Evolutionary conservation across 2,888 invertebrate genomes (phyloP), one percentile per base, ranked within the genome.

Genomic region (Leptogaster cylindrica): DNA sequence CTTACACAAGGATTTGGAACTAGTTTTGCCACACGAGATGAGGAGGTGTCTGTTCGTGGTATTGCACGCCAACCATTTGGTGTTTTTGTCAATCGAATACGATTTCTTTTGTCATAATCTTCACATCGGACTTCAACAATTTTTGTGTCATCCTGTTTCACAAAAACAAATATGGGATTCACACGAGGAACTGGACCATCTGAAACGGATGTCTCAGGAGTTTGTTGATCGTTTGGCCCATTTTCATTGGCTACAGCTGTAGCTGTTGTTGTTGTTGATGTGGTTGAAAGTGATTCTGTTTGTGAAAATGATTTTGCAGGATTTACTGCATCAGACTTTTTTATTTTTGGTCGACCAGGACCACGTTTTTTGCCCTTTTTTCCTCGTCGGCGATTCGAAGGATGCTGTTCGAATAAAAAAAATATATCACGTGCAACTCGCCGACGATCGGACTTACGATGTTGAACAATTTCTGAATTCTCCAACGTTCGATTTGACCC

Each of bases 121-220:
- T 93, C 93, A 83, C 92, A 92, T 80, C 88, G 87, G 74, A 93
- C 92, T 81, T 91, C 90, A 77, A 91, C 88, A 80, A 93, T 91
- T 78, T 87, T 86, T 71, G 90, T 89, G 81, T 91, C 89, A 74
- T 87, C 87, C 79, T 91, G 90, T 77, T 89, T 89, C 71, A 90
- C 90, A 92, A 92, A 93, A 73, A 93, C 85, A 81, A 93, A 93
- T 72, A 93, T 89, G 73, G 92, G 92, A 77, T 91, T 90, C 73
- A 91, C 88, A 69, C 88, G 87, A 74, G 89, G 84, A 25, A 70
- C 50, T 16, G 14, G 31, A 20, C 20, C 39, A 8, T 58, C 48
- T 16, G n/a, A 20, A n/a, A n/a, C n/a, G n/a, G n/a, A n/a, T n/a
- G n/a, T n/a, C n/a, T n/a, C n/a, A n/a, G n/a, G n/a, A n/a, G n/a